These are phyloP conservation scores for Atta cephalotes DNA, from an alignment of 1,140 invertebrate species.

Conservation along the genomic window DNA sequence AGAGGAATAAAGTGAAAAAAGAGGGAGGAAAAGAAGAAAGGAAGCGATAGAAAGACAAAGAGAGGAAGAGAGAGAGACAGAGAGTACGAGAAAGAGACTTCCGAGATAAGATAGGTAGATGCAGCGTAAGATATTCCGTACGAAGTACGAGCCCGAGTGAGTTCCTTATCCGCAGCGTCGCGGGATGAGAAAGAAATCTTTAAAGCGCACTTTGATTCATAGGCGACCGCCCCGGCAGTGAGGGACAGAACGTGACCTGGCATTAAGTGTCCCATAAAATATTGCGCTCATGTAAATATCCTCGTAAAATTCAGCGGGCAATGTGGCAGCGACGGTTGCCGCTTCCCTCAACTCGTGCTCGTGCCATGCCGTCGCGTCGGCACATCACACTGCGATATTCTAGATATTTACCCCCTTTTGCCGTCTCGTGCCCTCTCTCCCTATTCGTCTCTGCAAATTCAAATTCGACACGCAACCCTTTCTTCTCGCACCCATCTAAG, in stretches of 20 bases:
- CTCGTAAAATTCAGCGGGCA: slow-evolving; percentile 82
- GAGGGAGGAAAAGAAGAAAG: neutral
- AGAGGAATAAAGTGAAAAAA: neutral
- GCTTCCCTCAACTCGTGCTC: slow-evolving; percentile 13
- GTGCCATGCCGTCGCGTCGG: neutral
- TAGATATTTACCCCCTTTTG: neutral
- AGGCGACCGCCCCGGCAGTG: slow-evolving; percentile 72
- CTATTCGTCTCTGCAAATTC: neutral
- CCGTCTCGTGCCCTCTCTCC: neutral
- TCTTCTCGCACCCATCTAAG: neutral
- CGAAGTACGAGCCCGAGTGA: slow-evolving; percentile 61
- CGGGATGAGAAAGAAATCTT: slow-evolving; percentile 79
- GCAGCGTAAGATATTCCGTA: slow-evolving; percentile 71
- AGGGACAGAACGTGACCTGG: slow-evolving; percentile 82
- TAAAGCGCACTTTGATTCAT: slow-evolving; percentile 84
- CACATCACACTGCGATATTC: slow-evolving; percentile 43
- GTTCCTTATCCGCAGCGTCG: slow-evolving; percentile 71
- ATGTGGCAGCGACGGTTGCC: slow-evolving; percentile 67
- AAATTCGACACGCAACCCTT: slow-evolving; percentile 41
- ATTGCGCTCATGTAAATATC: slow-evolving; percentile 84
- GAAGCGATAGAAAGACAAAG: neutral
- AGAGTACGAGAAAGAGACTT: neutral
- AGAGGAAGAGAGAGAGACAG: neutral
- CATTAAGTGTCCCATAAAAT: slow-evolving; percentile 85
- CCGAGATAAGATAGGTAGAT: slow-evolving; percentile 68